phyloP scores from a whole-genome alignment of 2,113 vertebrate species.

The Paracanthobrama guichenoti region DNA sequence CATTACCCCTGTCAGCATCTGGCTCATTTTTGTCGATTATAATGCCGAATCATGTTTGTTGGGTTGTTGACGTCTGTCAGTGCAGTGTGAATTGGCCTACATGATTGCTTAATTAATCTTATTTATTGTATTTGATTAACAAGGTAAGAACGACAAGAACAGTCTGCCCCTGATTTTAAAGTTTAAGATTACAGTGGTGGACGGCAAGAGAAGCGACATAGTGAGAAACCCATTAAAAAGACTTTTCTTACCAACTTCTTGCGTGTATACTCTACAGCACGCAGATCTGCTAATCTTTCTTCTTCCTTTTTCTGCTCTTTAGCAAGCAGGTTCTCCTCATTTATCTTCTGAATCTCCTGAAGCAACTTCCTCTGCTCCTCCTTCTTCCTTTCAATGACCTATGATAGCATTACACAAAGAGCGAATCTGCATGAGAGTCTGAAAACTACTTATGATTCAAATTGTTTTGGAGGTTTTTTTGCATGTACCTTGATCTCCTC shows the following conservation, averaged over 20 bases:
- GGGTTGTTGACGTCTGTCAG: too few species aligned
- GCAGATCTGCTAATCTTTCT: slow-evolving; percentile 78
- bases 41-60: too few species aligned
- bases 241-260: slow-evolving; percentile 79
- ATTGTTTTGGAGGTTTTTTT: not conserved
- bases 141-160: not conserved
- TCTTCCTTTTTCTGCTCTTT: slow-evolving; percentile 75
- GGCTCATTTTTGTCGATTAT: too few species aligned
- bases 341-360: slow-evolving; percentile 79
- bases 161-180: not conserved
- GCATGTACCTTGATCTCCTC: slow-evolving; percentile 80
- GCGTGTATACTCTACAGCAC: slow-evolving; percentile 77
- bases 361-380: slow-evolving; percentile 76
- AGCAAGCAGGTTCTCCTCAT: slow-evolving; percentile 72
- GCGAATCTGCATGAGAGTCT: too few species aligned
- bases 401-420: slow-evolving; percentile 15
- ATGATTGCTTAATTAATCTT: too few species aligned
- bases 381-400: slow-evolving; percentile 78
- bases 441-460: not conserved
- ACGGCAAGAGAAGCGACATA: not conserved
- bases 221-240: not conserved
- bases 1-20: too few species aligned
- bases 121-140: not conserved
- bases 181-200: not conserved
- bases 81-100: too few species aligned